Evolutionary conservation across 2,888 invertebrate species (phyloP).

Genomic region (Acronicta psi): DNA sequence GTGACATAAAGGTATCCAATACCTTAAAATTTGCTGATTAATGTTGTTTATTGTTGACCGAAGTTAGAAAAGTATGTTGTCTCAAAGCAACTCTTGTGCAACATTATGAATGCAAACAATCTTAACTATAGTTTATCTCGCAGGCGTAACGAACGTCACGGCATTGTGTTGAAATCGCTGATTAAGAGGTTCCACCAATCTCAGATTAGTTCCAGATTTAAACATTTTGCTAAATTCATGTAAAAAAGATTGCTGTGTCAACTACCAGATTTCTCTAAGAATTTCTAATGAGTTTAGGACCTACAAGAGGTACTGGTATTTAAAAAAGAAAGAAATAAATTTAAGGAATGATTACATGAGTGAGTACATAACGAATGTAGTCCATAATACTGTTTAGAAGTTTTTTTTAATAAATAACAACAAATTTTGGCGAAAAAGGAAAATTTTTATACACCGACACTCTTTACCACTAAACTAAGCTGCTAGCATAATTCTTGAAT

Average conservation of each 20-base stretch:
- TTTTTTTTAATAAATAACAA: no score
- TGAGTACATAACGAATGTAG: no score
- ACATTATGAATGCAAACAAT: conserved; percentile 36
- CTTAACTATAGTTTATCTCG: conserved; percentile 39
- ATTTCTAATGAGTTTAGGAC: not conserved
- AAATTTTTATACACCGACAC: no score
- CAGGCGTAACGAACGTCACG: conserved; percentile 30
- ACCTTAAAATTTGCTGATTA: not conserved
- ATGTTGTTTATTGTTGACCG: not conserved
- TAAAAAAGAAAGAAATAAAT: not conserved
- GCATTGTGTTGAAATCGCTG: conserved; percentile 48
- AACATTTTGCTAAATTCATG: conserved; percentile 18
- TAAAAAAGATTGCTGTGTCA: conserved; percentile 23
- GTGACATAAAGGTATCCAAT: not conserved
- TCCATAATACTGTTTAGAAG: no score
- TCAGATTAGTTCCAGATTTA: conserved; percentile 48
- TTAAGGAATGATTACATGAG: no score
- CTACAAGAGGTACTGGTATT: not conserved
- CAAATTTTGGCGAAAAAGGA: no score
- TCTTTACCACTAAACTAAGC: no score
- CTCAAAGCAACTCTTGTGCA: conserved; percentile 21
- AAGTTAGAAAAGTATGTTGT: not conserved
- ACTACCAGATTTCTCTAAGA: conserved; percentile 22
- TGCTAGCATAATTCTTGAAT: no score
- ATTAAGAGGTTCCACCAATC: conserved; percentile 46